Evolutionary conservation across 2,888 invertebrate species (phyloP).

Genomic region (Ptychoptera contaminata): DNA sequence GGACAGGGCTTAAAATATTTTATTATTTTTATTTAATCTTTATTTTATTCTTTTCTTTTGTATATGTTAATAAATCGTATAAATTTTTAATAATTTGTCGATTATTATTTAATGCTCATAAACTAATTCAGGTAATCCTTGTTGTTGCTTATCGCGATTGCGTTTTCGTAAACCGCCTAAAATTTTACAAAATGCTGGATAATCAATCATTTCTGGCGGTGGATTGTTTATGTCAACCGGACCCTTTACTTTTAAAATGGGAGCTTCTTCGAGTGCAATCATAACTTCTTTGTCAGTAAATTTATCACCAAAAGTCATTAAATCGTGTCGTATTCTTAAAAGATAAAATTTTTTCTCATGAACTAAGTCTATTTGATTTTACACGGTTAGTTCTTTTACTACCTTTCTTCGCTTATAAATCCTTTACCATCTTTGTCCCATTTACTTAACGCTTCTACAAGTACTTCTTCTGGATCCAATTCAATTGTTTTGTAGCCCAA

Average conservation of each 20-base stretch:
- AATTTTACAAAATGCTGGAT: conserved; percentile 43
- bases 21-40: too few species aligned
- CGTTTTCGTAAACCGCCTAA: conserved; percentile 41
- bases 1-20: too few species aligned
- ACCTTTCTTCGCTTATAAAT: conserved; percentile 45
- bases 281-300: conserved; percentile 45
- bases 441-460: conserved; percentile 43
- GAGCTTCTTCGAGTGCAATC: conserved; percentile 45
- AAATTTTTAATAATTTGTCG: neutral
- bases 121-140: neutral
- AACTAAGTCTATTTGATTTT: too few species aligned
- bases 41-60: too few species aligned
- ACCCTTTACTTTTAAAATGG: conserved; percentile 35
- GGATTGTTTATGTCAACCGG: conserved; percentile 18
- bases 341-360: neutral
- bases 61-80: neutral
- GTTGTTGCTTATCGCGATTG: conserved; percentile 10
- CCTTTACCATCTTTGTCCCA: conserved; percentile 48
- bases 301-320: conserved; percentile 48
- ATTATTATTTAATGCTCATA: neutral
- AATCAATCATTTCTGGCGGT: conserved; percentile 41
- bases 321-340: conserved; percentile 44
- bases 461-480: conserved; percentile 46
- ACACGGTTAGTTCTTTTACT: conserved; percentile 13
- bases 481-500: conserved; percentile 44